Evolutionary conservation across 2,888 invertebrate genomes (phyloP).

Genomic region (Vesta saturnalis): DNA sequence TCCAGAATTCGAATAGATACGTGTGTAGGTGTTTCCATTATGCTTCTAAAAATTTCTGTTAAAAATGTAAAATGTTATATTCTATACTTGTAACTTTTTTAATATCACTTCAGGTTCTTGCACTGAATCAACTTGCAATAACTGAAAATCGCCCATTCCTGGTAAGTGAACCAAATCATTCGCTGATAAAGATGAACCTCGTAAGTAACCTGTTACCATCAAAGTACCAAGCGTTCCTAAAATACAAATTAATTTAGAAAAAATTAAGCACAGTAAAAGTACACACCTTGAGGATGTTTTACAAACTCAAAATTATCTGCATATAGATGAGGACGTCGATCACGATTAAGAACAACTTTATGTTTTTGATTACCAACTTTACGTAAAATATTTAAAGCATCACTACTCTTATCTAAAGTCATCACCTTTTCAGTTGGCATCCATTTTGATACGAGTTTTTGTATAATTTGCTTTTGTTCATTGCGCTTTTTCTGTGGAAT

Average conservation of each 20-base stretch:
- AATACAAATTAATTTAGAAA: slow-evolving; percentile 3
- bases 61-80: neutral
- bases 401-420: slow-evolving; percentile 77
- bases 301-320: slow-evolving; percentile 82
- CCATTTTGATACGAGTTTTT: slow-evolving; percentile 73
- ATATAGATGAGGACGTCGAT: slow-evolving; percentile 83
- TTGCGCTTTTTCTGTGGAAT: slow-evolving; percentile 78
- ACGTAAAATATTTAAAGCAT: slow-evolving; percentile 79
- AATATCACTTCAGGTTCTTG: slow-evolving; percentile 75
- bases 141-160: slow-evolving; percentile 93
- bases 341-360: slow-evolving; percentile 76
- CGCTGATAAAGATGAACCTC: slow-evolving; percentile 84
- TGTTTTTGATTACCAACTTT: slow-evolving; percentile 85
- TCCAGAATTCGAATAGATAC: slow-evolving; percentile 64
- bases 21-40: neutral
- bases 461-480: slow-evolving; percentile 73
- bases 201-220: slow-evolving; percentile 86
- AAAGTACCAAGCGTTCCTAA: slow-evolving; percentile 68
- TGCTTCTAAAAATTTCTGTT: neutral
- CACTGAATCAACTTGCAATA: slow-evolving; percentile 79
- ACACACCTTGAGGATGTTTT: slow-evolving; percentile 60
- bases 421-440: slow-evolving; percentile 85
- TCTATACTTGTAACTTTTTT: slow-evolving; percentile 55
- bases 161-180: slow-evolving; percentile 91
- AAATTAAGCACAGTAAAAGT: no score